These are phyloP conservation scores for Papilio gigon DNA, from an alignment of 2,888 invertebrate species.

Conservation along the genomic window DNA sequence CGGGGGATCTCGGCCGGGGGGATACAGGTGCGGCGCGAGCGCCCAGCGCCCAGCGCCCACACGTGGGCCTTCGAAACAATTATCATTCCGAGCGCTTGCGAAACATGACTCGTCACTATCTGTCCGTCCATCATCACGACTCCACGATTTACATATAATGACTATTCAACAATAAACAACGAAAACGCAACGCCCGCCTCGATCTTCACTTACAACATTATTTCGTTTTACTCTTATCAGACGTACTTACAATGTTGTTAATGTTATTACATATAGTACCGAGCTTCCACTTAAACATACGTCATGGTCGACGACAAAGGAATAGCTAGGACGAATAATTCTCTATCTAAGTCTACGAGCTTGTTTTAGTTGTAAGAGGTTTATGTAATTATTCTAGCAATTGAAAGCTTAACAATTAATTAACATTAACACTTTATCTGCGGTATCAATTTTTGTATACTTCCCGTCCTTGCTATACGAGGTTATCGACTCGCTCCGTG, in stretches of 20 bases:
- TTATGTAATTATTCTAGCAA: too few species aligned
- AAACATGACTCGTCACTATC: conserved; percentile 81
- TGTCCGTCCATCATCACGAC: conserved; percentile 78
- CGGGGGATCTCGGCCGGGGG: conserved; percentile 59
- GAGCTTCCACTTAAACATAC: neutral
- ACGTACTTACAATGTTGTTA: conserved; percentile 19
- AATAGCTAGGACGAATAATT: neutral
- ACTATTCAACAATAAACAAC: conserved; percentile 80
- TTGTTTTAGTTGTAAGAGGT: too few species aligned
- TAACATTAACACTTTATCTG: too few species aligned
- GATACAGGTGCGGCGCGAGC: conserved; percentile 65
- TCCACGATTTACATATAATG: conserved; percentile 81
- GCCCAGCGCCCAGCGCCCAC: conserved; percentile 55
- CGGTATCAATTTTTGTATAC: too few species aligned
- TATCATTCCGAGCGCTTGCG: conserved; percentile 77
- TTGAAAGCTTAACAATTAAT: too few species aligned
- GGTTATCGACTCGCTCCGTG: too few species aligned
- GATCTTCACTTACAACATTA: conserved; percentile 60
- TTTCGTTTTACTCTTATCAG: conserved; percentile 54
- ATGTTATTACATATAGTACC: conserved; percentile 3
- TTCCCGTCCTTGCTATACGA: too few species aligned
- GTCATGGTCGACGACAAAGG: neutral
- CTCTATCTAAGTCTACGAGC: too few species aligned
- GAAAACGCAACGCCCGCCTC: conserved; percentile 59
- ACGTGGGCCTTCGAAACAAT: conserved; percentile 68